Percentiles rank a stretch among this genome's conserved stretches.
Evolutionary conservation across 2,113 vertebrate species (phyloP).

Genomic region (Cyanocitta stelleri): DNA sequence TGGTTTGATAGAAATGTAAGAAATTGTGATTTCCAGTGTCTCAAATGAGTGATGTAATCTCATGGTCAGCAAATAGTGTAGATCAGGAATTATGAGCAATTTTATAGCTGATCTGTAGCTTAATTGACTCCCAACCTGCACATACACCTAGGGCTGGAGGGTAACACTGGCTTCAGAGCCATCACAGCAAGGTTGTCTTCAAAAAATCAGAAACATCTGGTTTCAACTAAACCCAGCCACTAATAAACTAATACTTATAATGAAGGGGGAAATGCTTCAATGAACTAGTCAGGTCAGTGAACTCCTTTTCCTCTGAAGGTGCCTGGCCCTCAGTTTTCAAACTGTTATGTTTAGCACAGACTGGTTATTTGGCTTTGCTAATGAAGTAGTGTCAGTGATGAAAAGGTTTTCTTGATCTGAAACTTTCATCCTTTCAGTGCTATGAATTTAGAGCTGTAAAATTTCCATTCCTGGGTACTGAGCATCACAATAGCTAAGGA

Average conservation of each 20-base stretch:
- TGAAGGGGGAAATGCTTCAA: conserved; percentile 1
- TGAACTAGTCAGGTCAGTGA: conserved; percentile 24
- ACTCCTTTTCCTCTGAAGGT: conserved; percentile 3
- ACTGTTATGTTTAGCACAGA: neutral
- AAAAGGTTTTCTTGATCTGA: neutral
- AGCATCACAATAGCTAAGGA: neutral
- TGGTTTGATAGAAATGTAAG: neutral
- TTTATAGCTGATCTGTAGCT: neutral
- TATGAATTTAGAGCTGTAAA: neutral
- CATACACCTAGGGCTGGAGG: neutral
- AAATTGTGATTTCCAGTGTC: neutral
- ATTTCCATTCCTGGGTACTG: neutral
- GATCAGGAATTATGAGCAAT: neutral
- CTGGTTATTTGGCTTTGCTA: neutral
- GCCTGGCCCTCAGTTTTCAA: neutral
- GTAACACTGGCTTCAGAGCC: neutral
- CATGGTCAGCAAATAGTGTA: neutral
- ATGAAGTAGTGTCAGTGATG: neutral
- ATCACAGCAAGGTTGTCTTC: neutral
- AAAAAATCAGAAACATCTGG: conserved; percentile 33
- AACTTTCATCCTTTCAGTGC: neutral
- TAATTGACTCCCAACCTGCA: neutral
- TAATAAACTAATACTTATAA: conserved; percentile 34
- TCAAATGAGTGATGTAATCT: neutral
- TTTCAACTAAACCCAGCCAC: neutral